Evolutionary conservation across 2,113 vertebrate species (phyloP).

Genomic region (Notothenia coriiceps): DNA sequence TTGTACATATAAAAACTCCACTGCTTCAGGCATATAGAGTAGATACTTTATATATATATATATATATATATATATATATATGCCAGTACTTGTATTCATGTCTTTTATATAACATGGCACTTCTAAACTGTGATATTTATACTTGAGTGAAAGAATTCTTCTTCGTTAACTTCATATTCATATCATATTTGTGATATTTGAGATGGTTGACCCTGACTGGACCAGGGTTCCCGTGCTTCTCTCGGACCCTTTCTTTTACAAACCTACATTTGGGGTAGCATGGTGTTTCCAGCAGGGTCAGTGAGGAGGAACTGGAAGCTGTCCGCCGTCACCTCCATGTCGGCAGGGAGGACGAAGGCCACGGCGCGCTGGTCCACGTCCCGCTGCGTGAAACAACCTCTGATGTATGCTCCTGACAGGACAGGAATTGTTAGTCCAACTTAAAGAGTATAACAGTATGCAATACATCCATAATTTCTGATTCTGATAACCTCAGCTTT

Average conservation of each 20-base stretch:
- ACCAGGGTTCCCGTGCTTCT: not conserved
- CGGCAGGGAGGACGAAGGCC: constrained; percentile 74
- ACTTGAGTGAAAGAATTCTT: no score
- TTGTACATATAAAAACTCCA: no score
- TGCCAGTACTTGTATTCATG: no score
- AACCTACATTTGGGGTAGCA: constrained; percentile 76
- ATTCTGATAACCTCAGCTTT: not conserved
- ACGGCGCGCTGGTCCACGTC: constrained; percentile 79
- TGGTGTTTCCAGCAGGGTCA: constrained; percentile 80
- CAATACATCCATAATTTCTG: no score
- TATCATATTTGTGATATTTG: not conserved
- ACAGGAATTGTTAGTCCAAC: not conserved
- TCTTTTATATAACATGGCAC: no score
- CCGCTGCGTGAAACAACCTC: constrained; percentile 76
- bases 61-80: no score
- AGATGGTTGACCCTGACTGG: not conserved
- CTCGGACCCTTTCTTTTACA: not conserved
- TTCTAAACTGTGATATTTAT: no score
- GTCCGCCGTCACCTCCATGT: constrained; percentile 76
- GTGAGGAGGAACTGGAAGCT: constrained; percentile 81
- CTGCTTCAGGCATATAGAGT: no score
- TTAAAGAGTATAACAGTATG: not conserved
- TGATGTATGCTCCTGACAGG: constrained; percentile 79
- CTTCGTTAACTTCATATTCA: no score
- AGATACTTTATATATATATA: no score